phyloP scores from a whole-genome alignment of 2,888 invertebrate genomes.

The Scotopteryx bipunctaria region DNA sequence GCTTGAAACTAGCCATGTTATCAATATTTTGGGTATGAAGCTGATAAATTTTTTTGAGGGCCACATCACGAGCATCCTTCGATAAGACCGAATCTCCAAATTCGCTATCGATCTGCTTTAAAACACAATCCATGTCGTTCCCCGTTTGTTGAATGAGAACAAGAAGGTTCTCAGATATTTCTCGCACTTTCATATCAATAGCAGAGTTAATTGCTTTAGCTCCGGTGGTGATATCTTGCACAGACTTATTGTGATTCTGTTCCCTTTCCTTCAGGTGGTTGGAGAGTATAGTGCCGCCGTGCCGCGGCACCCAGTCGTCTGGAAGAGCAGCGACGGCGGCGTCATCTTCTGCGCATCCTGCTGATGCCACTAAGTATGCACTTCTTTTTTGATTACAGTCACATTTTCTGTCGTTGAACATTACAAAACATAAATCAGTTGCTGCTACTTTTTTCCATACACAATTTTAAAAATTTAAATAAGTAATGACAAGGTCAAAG shows the following conservation, averaged over 20 bases:
- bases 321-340: slow-evolving; percentile 65
- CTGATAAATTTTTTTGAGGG: slow-evolving; percentile 46
- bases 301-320: slow-evolving; percentile 58
- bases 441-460: not conserved
- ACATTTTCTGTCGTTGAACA: slow-evolving; percentile 8
- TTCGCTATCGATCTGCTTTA: slow-evolving; percentile 42
- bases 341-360: slow-evolving; percentile 58
- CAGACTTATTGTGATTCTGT: slow-evolving; percentile 47
- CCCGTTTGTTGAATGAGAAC: slow-evolving; percentile 56
- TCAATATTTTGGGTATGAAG: slow-evolving; percentile 46
- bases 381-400: slow-evolving; percentile 10
- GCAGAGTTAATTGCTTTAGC: slow-evolving; percentile 51
- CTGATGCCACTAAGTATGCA: slow-evolving; percentile 39
- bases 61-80: slow-evolving; percentile 41
- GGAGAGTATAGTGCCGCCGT: slow-evolving; percentile 55
- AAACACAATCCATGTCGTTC: slow-evolving; percentile 51
- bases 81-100: slow-evolving; percentile 32
- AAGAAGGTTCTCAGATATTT: slow-evolving; percentile 54
- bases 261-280: slow-evolving; percentile 61
- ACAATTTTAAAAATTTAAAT: not conserved
- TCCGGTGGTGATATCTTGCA: slow-evolving; percentile 44
- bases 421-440: not conserved
- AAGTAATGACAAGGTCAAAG: slow-evolving; percentile 3
- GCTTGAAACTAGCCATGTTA: slow-evolving; percentile 53
- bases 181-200: slow-evolving; percentile 55